Percentiles rank a stretch among this genome's conserved stretches.
Conservation (phyloP, 2,797 vertebrate genomes). For the Platyrinchus mystaceus region DNA sequence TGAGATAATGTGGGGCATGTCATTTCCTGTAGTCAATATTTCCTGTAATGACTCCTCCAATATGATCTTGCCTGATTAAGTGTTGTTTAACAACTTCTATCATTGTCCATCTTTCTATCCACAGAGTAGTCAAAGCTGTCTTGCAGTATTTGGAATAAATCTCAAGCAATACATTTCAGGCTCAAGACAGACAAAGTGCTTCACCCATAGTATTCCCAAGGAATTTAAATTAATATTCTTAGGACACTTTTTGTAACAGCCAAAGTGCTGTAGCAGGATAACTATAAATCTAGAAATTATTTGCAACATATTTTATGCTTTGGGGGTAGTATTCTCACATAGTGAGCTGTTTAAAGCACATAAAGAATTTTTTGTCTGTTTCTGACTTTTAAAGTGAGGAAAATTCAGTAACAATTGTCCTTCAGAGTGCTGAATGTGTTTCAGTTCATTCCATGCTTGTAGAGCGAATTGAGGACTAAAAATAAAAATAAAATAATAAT, state of each 20-base stretch:
- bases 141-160: neutral
- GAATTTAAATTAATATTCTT: neutral
- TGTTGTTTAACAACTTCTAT: neutral
- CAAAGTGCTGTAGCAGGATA: neutral
- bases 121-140: neutral
- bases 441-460: neutral
- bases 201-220: neutral
- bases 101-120: neutral
- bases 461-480: neutral
- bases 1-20: neutral
- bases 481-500: neutral
- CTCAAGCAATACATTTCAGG: neutral
- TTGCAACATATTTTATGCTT: neutral
- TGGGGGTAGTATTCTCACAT: neutral
- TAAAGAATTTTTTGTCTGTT: neutral
- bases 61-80: neutral
- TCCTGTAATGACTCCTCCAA: constrained; percentile 32
- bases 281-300: neutral
- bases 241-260: neutral
- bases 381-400: neutral
- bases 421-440: neutral
- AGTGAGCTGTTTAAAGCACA: neutral
- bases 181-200: neutral
- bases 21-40: constrained; percentile 44
- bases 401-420: neutral